Percentiles rank a stretch among this genome's conserved stretches.
phyloP scores from a whole-genome alignment of 2,797 vertebrate species.

The Sparidentex hasta region DNA sequence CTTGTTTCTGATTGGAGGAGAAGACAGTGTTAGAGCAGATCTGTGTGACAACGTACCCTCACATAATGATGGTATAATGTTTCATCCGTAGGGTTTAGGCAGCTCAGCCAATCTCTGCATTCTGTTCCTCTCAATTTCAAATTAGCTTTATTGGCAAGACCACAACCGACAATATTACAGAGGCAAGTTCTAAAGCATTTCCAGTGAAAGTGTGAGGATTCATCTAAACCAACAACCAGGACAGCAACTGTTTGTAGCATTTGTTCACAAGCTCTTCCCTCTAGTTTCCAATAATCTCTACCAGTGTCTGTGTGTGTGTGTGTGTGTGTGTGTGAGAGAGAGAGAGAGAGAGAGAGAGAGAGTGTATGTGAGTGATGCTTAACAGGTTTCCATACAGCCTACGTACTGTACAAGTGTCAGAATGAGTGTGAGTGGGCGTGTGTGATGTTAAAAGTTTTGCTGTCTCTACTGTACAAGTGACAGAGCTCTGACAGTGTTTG shows the following conservation, averaged over 20 bases:
- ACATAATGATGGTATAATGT: too few relatives aligned
- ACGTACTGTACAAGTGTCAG: slow-evolving; percentile 32
- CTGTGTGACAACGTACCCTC: too few relatives aligned
- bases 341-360: too few relatives aligned
- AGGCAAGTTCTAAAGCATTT: too few relatives aligned
- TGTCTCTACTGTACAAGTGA: slow-evolving; percentile 23
- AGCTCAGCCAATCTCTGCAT: neutral
- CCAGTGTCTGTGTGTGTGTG: neutral
- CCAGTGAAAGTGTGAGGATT: too few relatives aligned
- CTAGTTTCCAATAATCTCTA: neutral
- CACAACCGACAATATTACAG: neutral
- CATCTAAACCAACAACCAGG: too few relatives aligned
- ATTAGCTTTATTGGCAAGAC: neutral
- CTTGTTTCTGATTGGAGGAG: too few relatives aligned
- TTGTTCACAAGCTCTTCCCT: too few relatives aligned
- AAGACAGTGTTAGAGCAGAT: too few relatives aligned
- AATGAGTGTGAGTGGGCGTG: slow-evolving; percentile 30
- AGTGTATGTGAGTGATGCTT: neutral
- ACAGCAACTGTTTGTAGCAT: too few relatives aligned
- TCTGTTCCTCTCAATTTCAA: neutral
- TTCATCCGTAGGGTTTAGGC: neutral
- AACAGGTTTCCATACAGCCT: slow-evolving; percentile 18
- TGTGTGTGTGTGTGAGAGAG: neutral
- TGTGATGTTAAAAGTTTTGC: slow-evolving; percentile 33
- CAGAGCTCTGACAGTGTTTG: slow-evolving; percentile 24